These are phyloP conservation scores for Phalacrocorax aristotelis DNA, from an alignment of 2,113 vertebrate genomes.

Conservation along the genomic window DNA sequence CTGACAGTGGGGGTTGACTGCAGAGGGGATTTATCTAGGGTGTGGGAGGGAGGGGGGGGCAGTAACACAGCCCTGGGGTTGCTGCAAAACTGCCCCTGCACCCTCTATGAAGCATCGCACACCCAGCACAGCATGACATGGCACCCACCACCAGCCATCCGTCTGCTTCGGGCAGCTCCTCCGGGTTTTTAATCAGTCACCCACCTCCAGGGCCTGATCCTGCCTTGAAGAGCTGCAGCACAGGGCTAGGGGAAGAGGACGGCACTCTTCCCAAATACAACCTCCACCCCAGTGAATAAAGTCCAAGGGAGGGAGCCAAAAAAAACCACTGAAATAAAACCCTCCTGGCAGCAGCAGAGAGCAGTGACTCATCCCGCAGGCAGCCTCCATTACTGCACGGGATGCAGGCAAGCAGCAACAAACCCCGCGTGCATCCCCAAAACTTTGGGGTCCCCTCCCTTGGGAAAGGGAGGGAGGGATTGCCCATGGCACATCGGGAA, in stretches of 20 bases:
- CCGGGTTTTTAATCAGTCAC: background rate
- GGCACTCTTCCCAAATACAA: background rate
- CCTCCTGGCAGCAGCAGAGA: background rate
- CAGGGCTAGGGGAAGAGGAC: background rate
- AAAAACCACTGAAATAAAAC: background rate
- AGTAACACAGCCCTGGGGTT: background rate
- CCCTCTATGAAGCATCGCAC: accelerated
- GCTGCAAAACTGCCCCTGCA: background rate
- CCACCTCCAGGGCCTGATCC: background rate
- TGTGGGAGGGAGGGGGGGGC: background rate
- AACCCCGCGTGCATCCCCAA: background rate
- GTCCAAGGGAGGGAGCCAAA: slow-evolving; percentile 27
- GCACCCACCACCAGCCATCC: accelerated
- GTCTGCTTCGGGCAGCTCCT: background rate
- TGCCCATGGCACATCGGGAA: background rate
- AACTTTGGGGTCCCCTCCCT: background rate
- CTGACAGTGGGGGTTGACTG: background rate
- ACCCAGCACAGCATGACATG: accelerated
- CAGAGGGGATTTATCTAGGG: background rate
- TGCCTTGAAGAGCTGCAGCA: background rate
- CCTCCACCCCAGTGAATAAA: background rate
- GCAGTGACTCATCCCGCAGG: slow-evolving; percentile 20
- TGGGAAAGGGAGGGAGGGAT: background rate
- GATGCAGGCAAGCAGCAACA: background rate
- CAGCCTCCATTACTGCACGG: background rate